phyloP scores from a whole-genome alignment of 2,113 vertebrate species.

The Seriola dumerili region DNA sequence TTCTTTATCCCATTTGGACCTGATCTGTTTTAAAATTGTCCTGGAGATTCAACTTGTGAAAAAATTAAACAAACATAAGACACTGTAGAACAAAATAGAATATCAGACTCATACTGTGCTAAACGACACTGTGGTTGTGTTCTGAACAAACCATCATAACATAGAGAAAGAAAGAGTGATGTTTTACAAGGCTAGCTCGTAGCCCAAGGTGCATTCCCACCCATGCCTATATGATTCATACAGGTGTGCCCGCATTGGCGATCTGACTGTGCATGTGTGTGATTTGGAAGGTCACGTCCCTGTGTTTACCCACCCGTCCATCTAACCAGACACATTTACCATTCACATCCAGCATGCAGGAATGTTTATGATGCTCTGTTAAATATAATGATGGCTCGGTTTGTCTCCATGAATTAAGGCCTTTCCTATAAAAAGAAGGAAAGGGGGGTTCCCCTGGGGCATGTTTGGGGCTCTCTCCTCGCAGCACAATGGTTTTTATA shows the following conservation, averaged over 20 bases:
- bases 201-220: conserved; percentile 47
- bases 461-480: conserved; percentile 51
- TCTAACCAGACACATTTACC: conserved; percentile 50
- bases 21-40: too few species aligned
- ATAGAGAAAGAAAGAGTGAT: conserved; percentile 16
- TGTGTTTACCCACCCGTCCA: conserved; percentile 44
- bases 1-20: too few species aligned
- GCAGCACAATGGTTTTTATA: conserved; percentile 64
- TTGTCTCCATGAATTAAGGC: conserved; percentile 71
- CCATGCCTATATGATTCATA: conserved; percentile 26
- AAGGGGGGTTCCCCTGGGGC: conserved; percentile 59
- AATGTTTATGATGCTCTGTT: conserved; percentile 77
- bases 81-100: background rate
- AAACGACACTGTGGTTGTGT: background rate
- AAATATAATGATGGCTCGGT: conserved; percentile 73
- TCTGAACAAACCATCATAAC: conserved; percentile 1
- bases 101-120: background rate
- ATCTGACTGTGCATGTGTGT: conserved; percentile 31
- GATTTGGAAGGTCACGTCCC: conserved; percentile 46
- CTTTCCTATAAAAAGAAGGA: conserved; percentile 70
- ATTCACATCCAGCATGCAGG: conserved; percentile 59
- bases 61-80: too few species aligned
- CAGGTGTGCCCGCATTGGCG: conserved; percentile 53
- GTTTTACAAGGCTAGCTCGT: conserved; percentile 34
- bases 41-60: too few species aligned